A percentile compares a stretch with the other conserved stretches of the same genome.
Evolutionary conservation across 2,113 vertebrate species (phyloP).

Genomic region (Dromas ardeola): DNA sequence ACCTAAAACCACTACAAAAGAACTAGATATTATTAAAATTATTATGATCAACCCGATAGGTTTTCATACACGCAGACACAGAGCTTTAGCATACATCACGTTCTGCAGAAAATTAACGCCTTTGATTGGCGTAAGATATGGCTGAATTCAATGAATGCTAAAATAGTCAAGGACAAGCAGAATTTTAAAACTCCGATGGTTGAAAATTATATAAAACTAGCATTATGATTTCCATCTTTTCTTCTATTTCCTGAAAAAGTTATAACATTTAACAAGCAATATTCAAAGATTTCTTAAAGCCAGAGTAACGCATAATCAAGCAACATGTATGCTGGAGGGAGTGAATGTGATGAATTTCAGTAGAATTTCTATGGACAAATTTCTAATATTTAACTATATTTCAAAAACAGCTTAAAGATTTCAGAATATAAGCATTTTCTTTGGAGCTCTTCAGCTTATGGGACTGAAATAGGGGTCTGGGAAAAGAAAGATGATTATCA

Average conservation of each 20-base stretch:
- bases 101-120: neutral
- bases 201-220: neutral
- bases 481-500: neutral
- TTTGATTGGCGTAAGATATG: neutral
- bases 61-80: neutral
- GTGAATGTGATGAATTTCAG: neutral
- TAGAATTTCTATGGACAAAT: neutral
- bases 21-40: neutral
- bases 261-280: neutral
- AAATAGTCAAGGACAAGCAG: neutral
- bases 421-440: neutral
- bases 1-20: neutral
- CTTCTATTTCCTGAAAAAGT: neutral
- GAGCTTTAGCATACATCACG: neutral
- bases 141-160: neutral
- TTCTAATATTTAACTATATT: neutral
- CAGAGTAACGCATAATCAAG: neutral
- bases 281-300: neutral
- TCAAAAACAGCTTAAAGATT: neutral
- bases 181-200: neutral
- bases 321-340: neutral
- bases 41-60: neutral
- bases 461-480: neutral
- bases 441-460: neutral
- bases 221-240: neutral